Evolutionary conservation across 2,797 vertebrate genomes (phyloP), one percentile per base, ranked within the genome.

Genomic region (Micromesistius poutassou): DNA sequence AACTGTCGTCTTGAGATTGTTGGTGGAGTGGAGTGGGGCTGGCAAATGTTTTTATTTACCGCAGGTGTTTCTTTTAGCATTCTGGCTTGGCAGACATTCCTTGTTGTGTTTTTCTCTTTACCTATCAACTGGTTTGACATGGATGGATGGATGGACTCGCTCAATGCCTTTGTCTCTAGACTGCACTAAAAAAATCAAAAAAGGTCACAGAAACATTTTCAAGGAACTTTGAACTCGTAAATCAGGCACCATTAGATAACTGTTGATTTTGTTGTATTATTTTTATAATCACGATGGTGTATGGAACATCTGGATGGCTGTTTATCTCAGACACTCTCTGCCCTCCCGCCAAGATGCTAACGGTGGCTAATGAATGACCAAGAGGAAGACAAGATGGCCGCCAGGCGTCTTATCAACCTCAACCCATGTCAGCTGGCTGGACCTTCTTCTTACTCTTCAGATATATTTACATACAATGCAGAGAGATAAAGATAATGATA

Each of bases 381-480:
- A 30, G 68, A 12, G 30, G 14, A 40, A 76, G 14, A 76, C 25
- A 12, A 72, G 10, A 30, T 13, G 66, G 36, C 68, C 38, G 6
- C 22, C 38, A 2, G 70, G 33, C 5, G n/a, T 72, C 76, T 73
- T 73, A 10, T n/a, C 74, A 78, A 82, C 80, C 73, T 87, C 82
- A 82, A 79, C 6, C 73, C 73, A 82, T 76, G 82, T 82, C 76
- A 38, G 71, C 74, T 84, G 82, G 78, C 86, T 88, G 62, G 62
- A 68, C 62, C 62, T 90, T 90, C 81, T 89, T 86, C 80, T 86
- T 82, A 82, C 84, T 90, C 89, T 89, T 87, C 86, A 90, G 87
- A 87, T 91, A 90, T 88, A 93, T 92, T 91, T 93, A 90, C 91
- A 83, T 89, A 87, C 88, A 86, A 62, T 90, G 28, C 25, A 68